Conservation (phyloP, 2,113 vertebrate species). For the Cichladusa arquata region DNA sequence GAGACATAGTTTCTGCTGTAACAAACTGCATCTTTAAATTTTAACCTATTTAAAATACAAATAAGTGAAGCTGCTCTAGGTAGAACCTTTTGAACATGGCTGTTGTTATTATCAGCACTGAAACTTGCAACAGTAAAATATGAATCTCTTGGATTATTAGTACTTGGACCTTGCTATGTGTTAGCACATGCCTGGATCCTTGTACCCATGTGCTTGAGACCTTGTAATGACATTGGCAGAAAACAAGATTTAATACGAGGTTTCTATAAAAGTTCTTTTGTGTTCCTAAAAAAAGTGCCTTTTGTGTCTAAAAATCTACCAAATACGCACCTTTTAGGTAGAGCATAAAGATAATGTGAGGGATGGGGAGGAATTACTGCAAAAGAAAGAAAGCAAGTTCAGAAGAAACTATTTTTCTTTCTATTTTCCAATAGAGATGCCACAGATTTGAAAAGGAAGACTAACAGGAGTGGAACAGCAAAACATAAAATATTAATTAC, state of each 20-base stretch:
- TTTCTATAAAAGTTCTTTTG: not conserved
- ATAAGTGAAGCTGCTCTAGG: not conserved
- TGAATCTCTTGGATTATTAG: not conserved
- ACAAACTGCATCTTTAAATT: not conserved
- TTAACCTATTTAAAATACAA: not conserved
- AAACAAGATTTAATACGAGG: not conserved
- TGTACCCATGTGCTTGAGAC: rapidly evolving
- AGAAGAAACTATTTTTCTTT: too few relatives aligned
- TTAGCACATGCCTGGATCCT: not conserved
- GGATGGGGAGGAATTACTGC: not conserved
- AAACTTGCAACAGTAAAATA: not conserved
- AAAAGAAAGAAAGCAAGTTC: not conserved
- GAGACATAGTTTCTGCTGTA: not conserved
- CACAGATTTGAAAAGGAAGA: not conserved
- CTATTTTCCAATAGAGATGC: not conserved
- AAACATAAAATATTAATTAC: not conserved
- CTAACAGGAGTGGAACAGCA: not conserved
- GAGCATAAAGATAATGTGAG: not conserved
- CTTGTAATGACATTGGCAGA: not conserved
- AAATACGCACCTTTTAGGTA: not conserved
- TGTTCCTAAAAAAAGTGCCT: not conserved
- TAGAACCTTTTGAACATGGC: not conserved
- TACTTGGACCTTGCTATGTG: not conserved
- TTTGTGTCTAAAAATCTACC: not conserved
- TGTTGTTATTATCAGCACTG: not conserved